Conservation (phyloP, 23 tunicate species). For the Botrylloides violaceus region DNA sequence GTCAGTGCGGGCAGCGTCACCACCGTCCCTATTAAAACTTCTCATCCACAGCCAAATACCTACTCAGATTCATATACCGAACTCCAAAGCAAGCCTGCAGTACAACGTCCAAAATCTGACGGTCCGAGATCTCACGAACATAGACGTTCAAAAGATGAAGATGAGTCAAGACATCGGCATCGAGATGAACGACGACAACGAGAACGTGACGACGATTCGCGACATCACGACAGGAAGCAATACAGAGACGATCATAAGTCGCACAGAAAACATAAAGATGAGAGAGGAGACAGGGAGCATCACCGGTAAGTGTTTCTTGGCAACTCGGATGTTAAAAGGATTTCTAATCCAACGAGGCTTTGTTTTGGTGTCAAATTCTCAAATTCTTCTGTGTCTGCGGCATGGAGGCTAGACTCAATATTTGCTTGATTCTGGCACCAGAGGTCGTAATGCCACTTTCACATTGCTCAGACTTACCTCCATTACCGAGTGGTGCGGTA, state of each 20-base stretch:
- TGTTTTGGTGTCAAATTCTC: too few species aligned
- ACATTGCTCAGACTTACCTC: too few species aligned
- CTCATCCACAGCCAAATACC: not conserved
- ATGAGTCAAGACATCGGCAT: not conserved
- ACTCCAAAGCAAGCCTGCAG: not conserved
- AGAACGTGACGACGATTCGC: not conserved
- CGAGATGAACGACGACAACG: not conserved
- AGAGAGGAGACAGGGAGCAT: slow-evolving; percentile 9
- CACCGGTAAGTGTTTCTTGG: too few species aligned
- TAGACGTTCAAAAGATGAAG: not conserved
- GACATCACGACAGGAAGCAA: not conserved
- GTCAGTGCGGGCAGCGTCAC: slow-evolving; percentile 22
- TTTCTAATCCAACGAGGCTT: too few species aligned
- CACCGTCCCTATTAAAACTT: not conserved
- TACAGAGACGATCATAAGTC: not conserved
- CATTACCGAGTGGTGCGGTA: too few species aligned
- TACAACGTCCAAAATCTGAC: not conserved
- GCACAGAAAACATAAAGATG: slow-evolving; percentile 11
- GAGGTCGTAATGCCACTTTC: too few species aligned
- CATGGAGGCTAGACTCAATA: too few species aligned
- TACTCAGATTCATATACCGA: not conserved
- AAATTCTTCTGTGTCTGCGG: too few species aligned
- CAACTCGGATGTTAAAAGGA: too few species aligned
- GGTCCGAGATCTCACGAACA: not conserved
- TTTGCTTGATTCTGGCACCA: too few species aligned